A percentile compares a stretch with the other conserved stretches of the same genome.
Evolutionary conservation across 1,140 invertebrate species (phyloP).

Genomic region (Drosophila teissieri): DNA sequence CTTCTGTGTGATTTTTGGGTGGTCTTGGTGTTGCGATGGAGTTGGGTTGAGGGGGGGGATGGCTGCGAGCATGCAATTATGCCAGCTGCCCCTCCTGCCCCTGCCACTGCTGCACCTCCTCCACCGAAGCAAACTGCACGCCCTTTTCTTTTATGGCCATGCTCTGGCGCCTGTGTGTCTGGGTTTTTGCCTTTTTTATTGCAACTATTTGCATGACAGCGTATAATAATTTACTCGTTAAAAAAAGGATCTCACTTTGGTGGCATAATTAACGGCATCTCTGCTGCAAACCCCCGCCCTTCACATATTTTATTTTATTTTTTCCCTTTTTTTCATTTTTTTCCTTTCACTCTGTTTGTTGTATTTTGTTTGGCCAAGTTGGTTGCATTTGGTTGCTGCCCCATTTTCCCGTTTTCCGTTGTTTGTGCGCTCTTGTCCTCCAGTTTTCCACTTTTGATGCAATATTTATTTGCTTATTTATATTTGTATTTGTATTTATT

Average conservation of each 20-base stretch:
- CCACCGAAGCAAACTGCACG: not conserved
- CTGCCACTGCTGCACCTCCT: not conserved
- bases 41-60: not conserved
- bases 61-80: conserved; percentile 66
- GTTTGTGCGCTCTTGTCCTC: conserved; percentile 9
- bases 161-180: conserved; percentile 47
- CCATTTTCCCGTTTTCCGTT: conserved; percentile 20
- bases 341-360: conserved; percentile 11
- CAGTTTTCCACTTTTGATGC: not conserved
- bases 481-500: conserved; percentile 37
- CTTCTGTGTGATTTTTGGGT: not conserved
- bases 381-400: conserved; percentile 26
- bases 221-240: conserved; percentile 55
- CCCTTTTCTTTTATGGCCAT: conserved; percentile 34
- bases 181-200: conserved; percentile 49
- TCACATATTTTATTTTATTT: conserved; percentile 10
- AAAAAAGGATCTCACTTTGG: conserved; percentile 48
- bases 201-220: conserved; percentile 54
- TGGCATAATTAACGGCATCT: conserved; percentile 52
- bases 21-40: not conserved
- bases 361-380: conserved; percentile 51
- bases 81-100: conserved; percentile 27
- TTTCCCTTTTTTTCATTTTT: not conserved
- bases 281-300: conserved; percentile 16
- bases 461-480: conserved; percentile 34